Evolutionary conservation across 2,888 invertebrate species (phyloP), one percentile per base, ranked within the genome.

Genomic region (Microctonus aethiopoides): DNA sequence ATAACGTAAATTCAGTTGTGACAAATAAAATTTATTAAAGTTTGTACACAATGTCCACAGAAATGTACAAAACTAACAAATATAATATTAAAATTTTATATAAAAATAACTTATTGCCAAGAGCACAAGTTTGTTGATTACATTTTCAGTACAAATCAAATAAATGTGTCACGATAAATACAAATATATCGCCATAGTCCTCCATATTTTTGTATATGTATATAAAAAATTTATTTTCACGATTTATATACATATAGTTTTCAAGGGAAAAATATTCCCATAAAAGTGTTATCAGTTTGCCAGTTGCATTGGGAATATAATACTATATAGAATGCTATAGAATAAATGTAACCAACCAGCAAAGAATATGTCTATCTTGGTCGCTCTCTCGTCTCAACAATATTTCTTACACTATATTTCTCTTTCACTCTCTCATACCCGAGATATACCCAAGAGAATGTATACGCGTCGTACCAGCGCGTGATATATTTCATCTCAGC

Each of bases 261-360:
- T 11, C 24, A 24, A 56, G n/a, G 29, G 26, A 51, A 2, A 20
- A 7, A 51, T 51, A 22, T 51, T 56, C 56, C 56, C 56, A 56
- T n/a, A 56, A 56, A 26, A 56, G 56, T 26, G 13, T 26, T 56
- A 56, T 29, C 56, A 56, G 56, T 56, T 56, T 29, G 26, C 56
- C 29, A 16, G 16, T 46, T 46, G 46, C 46, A 46, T 16, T 46
- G 16, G 56, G 56, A 56, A 56, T 56, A 29, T 26, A 11, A 26
- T 29, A 56, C 29, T 56, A 20, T 11, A 20, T 7, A 46, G 13
- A 46, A 46, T 16, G 46, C 6, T 11, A 46, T 46, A n/a, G 16
- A 46, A 46, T 7, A 5, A 46, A 16, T 16, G 16, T 46, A 46
- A 46, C 46, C 46, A 46, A 46, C 16, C 46, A 46, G 46, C 46